Evolutionary conservation across 2,113 vertebrate species (phyloP).

Genomic region (Monopterus albus): DNA sequence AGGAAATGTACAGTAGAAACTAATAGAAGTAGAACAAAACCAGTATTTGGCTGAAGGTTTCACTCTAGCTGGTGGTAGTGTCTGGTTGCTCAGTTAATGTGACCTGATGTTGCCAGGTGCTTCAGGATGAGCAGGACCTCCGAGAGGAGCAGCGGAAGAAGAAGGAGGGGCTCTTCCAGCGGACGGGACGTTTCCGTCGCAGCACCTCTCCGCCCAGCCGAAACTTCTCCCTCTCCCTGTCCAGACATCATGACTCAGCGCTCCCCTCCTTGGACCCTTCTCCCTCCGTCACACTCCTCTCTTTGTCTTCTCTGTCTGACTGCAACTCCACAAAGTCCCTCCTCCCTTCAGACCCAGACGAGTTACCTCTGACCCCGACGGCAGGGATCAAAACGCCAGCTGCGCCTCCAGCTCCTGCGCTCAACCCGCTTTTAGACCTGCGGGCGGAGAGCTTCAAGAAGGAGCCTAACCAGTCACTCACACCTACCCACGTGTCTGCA

Average conservation of each 20-base stretch:
- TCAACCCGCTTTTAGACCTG: constrained; percentile 89
- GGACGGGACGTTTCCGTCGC: constrained; percentile 84
- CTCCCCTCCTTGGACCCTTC: constrained; percentile 81
- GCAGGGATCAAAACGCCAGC: constrained; percentile 44
- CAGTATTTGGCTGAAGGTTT: too few relatives aligned
- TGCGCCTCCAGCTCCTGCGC: constrained; percentile 49
- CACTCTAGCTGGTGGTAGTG: too few relatives aligned
- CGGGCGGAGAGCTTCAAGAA: constrained; percentile 92
- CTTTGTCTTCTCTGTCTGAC: constrained; percentile 90
- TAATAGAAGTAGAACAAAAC: too few relatives aligned
- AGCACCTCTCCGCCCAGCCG: constrained; percentile 83
- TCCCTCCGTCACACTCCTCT: constrained; percentile 88
- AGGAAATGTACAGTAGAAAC: too few relatives aligned
- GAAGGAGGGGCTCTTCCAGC: constrained; percentile 88
- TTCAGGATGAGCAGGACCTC: constrained; percentile 83
- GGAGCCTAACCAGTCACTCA: constrained; percentile 91
- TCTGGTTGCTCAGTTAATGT: background rate
- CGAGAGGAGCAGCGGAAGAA: constrained; percentile 86
- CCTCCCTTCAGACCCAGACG: constrained; percentile 88
- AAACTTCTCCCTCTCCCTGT: constrained; percentile 78
- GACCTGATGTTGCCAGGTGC: constrained; percentile 61
- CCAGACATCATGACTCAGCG: constrained; percentile 71
- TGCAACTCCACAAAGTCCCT: constrained; percentile 93
- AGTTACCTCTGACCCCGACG: constrained; percentile 71
- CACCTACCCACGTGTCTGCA: constrained; percentile 89